Evolutionary conservation across 2,888 invertebrate species (phyloP).

Genomic region (Xestobium rufovillosum): DNA sequence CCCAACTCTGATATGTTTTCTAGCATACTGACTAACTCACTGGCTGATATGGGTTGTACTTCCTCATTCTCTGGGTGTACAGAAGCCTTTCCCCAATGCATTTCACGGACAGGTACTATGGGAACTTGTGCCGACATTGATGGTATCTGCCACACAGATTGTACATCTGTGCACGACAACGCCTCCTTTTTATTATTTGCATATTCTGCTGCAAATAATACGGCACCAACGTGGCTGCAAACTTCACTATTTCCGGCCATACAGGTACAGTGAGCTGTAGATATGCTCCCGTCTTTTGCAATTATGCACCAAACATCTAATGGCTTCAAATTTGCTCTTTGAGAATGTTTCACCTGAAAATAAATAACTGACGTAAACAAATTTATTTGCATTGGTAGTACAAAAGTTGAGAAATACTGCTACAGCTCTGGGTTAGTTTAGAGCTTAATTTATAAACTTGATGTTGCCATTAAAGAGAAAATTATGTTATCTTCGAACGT

Average conservation of each 20-base stretch:
- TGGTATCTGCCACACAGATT: slow-evolving; percentile 10
- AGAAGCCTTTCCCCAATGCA: neutral
- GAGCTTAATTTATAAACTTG: no score
- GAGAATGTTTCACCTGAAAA: slow-evolving; percentile 16
- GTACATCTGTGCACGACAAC: slow-evolving; percentile 12
- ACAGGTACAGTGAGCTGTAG: slow-evolving; percentile 13
- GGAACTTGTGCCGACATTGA: slow-evolving; percentile 9
- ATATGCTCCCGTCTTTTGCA: slow-evolving; percentile 9
- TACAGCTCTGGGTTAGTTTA: no score
- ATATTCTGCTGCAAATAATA: slow-evolving; percentile 10
- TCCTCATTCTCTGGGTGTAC: neutral
- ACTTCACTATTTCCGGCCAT: slow-evolving; percentile 14
- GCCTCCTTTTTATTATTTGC: neutral
- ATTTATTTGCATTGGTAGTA: no score
- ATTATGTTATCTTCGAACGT: no score
- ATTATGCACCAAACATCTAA: slow-evolving; percentile 10
- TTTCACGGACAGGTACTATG: slow-evolving; percentile 1
- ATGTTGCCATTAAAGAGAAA: no score
- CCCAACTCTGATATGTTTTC: slow-evolving; percentile 6
- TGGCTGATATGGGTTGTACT: neutral
- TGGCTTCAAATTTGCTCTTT: slow-evolving; percentile 4
- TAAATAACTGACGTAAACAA: no score
- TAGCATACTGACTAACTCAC: slow-evolving; percentile 1
- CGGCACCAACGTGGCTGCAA: slow-evolving; percentile 15
- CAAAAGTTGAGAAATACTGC: no score